Evolutionary conservation across 2,888 invertebrate species (phyloP), one percentile per base, ranked within the genome.

Genomic region (Nymphalis urticae): DNA sequence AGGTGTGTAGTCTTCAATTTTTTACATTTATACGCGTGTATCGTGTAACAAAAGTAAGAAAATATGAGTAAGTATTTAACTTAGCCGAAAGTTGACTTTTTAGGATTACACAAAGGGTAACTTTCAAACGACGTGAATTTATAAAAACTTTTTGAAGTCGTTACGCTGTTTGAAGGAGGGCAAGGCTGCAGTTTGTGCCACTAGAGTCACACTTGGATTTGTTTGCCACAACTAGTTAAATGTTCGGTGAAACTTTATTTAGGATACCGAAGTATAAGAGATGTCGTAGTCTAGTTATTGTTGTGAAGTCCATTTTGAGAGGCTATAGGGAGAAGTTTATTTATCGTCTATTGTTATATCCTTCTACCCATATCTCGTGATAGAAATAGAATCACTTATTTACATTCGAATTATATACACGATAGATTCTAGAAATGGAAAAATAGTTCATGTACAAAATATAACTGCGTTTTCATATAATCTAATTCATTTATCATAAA

Each of bases 141-240:
- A 58, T 70, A 68, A 79, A 82, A 84, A 85, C 79, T 85, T 85
- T 82, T 82, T 75, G 79, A 77, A 80, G 75, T 76, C 72, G 74
- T 75, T 74, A 74, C 73, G 75, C 69, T 69, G 68, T 73, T 75
- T 72, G 75, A 75, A 76, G 75, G 72, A 72, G 75, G 72, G 74
- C 66, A 69, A 72, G 82, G 79, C 79, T 83, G 82, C 82, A 86
- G 81, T 83, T 84, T 80, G 77, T 79, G 81, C 81, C 84, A 85
- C 85, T 85, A 83, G 81, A 85, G 80, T 84, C 84, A 81, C 85
- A 82, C 86, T 84, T 77, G 82, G 83, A 86, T 88, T 88, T 88
- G 89, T 90, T 89, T 86, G 87, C 82, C 80, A 82, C 83, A 86
- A 89, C 89, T 91, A 90, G 92, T 92, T 92, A 91, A 91, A 90